Conservation (phyloP, 2,113 vertebrate genomes). For the Eonycteris spelaea region DNA sequence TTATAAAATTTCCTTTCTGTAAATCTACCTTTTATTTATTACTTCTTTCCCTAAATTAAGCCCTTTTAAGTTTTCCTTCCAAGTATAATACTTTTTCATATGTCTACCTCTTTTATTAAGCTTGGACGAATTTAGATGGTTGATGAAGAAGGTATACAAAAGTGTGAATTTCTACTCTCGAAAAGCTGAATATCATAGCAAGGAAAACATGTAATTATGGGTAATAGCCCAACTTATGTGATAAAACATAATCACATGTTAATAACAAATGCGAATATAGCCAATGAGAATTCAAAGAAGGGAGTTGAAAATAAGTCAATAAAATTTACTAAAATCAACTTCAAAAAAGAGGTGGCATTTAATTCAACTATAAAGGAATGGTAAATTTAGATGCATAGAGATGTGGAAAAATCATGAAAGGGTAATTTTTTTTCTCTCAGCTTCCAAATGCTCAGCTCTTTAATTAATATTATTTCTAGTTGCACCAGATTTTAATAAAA, state of each 20-base stretch:
- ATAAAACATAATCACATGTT: background rate
- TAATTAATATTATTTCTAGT: background rate
- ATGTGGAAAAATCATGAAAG: background rate
- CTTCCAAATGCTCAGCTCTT: background rate
- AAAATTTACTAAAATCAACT: background rate
- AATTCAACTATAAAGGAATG: background rate
- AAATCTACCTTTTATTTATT: conserved; percentile 31
- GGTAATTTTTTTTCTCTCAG: background rate
- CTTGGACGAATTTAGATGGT: background rate
- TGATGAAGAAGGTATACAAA: background rate
- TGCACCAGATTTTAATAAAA: conserved; percentile 19
- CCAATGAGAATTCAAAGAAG: background rate
- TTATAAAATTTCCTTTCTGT: conserved; percentile 11
- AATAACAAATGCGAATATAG: background rate
- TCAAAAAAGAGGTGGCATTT: background rate
- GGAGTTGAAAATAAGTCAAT: background rate
- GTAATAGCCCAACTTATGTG: background rate
- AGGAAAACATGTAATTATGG: background rate
- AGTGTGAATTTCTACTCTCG: background rate
- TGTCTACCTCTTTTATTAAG: background rate
- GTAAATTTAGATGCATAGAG: background rate
- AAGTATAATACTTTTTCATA: background rate
- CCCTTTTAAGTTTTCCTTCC: background rate
- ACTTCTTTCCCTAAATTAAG: background rate
- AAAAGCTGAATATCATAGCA: background rate